phyloP scores from a whole-genome alignment of 2,113 vertebrate genomes.

The Melanocharis versteri region DNA sequence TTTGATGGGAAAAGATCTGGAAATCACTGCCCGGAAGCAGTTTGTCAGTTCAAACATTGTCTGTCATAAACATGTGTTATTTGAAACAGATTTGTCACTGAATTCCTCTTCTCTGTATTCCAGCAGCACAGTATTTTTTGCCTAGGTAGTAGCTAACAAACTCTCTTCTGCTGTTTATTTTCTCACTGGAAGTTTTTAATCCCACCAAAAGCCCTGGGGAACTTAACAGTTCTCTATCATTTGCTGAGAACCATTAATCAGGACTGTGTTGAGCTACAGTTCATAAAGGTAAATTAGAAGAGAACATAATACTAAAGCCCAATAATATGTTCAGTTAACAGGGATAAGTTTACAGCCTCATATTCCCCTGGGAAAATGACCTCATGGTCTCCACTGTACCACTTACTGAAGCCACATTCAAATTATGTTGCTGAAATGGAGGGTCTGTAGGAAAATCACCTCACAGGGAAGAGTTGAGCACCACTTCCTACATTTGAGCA shows the following conservation, averaged over 20 bases:
- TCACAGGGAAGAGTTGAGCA: not conserved
- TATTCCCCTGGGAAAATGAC: constrained; percentile 68
- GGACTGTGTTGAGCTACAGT: not conserved
- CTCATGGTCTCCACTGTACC: constrained; percentile 55
- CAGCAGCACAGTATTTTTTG: not conserved
- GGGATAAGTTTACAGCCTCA: constrained; percentile 53
- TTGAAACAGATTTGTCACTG: not conserved
- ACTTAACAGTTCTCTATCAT: not conserved
- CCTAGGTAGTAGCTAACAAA: not conserved
- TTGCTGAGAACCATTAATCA: not conserved
- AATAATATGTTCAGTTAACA: constrained; percentile 63
- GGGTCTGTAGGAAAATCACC: constrained; percentile 49
- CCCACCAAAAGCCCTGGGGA: not conserved
- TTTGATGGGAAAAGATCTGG: not conserved
- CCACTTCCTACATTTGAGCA: not conserved
- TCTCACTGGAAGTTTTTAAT: not conserved
- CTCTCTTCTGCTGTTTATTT: not conserved
- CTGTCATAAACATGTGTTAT: not conserved
- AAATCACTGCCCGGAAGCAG: not conserved
- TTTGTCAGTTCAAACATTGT: not conserved
- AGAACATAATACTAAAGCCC: constrained; percentile 32
- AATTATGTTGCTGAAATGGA: constrained; percentile 52
- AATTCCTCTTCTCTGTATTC: not conserved
- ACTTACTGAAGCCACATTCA: constrained; percentile 61
- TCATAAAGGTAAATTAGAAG: not conserved